phyloP scores from a whole-genome alignment of 1,140 invertebrate species.

The Trichonephila clavipes region DNA sequence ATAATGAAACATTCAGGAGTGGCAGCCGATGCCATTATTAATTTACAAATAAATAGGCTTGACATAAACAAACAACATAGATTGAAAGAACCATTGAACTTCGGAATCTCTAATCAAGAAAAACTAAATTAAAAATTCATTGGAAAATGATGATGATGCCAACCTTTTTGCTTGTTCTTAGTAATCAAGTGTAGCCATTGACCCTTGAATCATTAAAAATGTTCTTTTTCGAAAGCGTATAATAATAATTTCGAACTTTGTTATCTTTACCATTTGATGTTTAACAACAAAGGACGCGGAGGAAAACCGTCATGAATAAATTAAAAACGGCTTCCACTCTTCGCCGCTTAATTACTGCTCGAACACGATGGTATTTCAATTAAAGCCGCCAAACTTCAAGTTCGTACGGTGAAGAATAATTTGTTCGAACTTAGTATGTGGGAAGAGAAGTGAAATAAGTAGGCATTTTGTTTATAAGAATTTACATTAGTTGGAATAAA shows the following conservation, averaged over 20 bases:
- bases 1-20: too few relatives aligned
- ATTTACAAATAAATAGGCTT: not conserved
- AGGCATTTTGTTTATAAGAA: not conserved
- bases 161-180: not conserved
- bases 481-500: not conserved
- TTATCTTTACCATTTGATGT: not conserved
- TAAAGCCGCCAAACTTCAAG: not conserved
- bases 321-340: constrained; percentile 40
- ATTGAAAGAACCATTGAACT: not conserved
- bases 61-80: not conserved
- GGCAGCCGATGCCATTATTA: too few relatives aligned
- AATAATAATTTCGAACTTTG: constrained; percentile 27
- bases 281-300: not conserved
- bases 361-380: constrained; percentile 56
- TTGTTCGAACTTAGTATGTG: not conserved
- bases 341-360: constrained; percentile 27
- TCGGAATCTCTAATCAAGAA: not conserved
- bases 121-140: not conserved
- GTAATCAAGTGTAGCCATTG: not conserved
- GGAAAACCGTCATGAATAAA: constrained; percentile 45
- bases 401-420: not conserved
- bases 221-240: not conserved
- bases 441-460: constrained; percentile 24
- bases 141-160: not conserved
- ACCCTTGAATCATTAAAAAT: not conserved